These are phyloP conservation scores for Eonycteris spelaea DNA, from an alignment of 2,113 vertebrate genomes.

Conservation along the genomic window DNA sequence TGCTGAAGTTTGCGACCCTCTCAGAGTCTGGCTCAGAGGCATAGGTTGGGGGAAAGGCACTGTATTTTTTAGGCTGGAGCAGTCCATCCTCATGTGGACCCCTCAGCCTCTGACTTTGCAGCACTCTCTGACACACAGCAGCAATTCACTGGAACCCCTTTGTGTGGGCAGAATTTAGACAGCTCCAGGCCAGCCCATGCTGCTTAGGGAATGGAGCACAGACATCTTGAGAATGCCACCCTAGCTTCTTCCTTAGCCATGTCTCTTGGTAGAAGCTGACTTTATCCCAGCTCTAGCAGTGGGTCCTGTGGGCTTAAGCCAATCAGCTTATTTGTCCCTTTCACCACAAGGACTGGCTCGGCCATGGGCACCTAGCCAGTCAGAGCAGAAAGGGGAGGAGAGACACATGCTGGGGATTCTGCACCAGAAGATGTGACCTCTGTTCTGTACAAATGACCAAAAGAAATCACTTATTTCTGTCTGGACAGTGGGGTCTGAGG, in stretches of 20 bases:
- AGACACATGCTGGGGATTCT: not conserved
- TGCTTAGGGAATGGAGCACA: not conserved
- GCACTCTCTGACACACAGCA: not conserved
- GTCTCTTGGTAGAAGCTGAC: not conserved
- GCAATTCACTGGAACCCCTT: not conserved
- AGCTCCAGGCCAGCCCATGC: rapidly evolving
- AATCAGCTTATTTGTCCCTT: not conserved
- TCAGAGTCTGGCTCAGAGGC: not conserved
- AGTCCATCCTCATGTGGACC: not conserved
- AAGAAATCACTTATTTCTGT: not conserved
- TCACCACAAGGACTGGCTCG: not conserved
- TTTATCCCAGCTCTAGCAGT: not conserved
- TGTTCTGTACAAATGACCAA: not conserved
- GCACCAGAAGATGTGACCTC: not conserved
- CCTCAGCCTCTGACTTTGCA: not conserved
- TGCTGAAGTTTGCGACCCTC: not conserved
- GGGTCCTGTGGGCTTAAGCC: not conserved
- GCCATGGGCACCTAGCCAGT: not conserved
- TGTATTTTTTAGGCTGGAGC: not conserved
- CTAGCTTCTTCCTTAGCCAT: not conserved
- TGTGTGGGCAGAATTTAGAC: not conserved
- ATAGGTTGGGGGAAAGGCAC: not conserved
- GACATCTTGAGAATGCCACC: not conserved
- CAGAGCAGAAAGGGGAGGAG: not conserved
- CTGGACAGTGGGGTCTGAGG: not conserved